These are phyloP conservation scores for Apamea crenata DNA, from an alignment of 2,888 invertebrate species.

Conservation along the genomic window DNA sequence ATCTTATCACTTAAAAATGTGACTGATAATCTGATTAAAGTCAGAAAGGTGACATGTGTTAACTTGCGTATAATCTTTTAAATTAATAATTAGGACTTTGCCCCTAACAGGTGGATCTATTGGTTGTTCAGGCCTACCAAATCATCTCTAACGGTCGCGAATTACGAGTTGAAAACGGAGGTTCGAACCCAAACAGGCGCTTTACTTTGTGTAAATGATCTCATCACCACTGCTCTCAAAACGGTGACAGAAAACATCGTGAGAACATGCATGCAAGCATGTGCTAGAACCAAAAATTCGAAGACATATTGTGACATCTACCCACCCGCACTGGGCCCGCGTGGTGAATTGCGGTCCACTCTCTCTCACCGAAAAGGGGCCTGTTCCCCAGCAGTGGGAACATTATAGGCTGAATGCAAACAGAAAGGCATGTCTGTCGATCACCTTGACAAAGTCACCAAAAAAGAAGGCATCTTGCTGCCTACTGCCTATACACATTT, in stretches of 20 bases:
- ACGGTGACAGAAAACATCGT: background rate
- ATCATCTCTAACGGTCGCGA: background rate
- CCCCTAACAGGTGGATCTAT: background rate
- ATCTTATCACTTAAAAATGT: slow-evolving; percentile 35
- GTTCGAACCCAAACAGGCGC: background rate
- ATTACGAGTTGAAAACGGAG: no score
- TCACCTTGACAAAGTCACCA: background rate
- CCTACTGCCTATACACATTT: no score
- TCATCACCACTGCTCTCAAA: background rate
- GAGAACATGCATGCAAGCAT: background rate
- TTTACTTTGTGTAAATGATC: background rate
- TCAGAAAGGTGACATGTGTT: slow-evolving; percentile 27
- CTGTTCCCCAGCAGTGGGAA: background rate
- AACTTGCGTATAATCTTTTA: background rate
- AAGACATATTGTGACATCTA: background rate
- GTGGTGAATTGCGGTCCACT: background rate
- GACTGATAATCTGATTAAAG: slow-evolving; percentile 39
- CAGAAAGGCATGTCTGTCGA: background rate
- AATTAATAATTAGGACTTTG: slow-evolving; percentile 15
- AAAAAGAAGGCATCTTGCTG: rapidly evolving
- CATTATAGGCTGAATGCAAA: background rate
- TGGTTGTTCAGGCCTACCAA: background rate
- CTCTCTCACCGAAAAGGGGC: background rate
- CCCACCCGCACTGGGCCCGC: background rate
- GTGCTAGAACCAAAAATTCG: background rate